Evolutionary conservation across 2,888 invertebrate species (phyloP), one percentile per base, ranked within the genome.

Genomic region (Lasioglossum leucozonium): DNA sequence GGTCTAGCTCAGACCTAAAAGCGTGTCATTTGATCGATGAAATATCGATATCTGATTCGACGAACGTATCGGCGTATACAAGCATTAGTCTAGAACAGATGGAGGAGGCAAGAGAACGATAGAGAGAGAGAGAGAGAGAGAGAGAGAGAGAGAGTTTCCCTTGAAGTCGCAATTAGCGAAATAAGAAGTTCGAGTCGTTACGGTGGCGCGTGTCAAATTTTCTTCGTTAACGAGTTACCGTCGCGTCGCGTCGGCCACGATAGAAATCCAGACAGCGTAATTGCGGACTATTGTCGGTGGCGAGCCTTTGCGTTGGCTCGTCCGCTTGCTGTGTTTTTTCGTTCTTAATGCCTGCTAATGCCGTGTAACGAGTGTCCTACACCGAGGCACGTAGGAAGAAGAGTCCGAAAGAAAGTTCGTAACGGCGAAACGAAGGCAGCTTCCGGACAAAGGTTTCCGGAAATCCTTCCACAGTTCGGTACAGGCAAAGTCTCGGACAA

Each of bases 161-260:
- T 34, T 34, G 22, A 22, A 67, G 51, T 30, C 72, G 67, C 81
- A 81, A 86, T 86, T 77, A 81, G 75, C 58, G 74, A 72, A 76
- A 77, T 80, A 82, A 79, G 75, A 51, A 72, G 67, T 79, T 82
- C 78, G 82, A 51, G 73, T 47, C 30, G 62, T 71, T 71, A 79
- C 11, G 58, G 58, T 16, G 42, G 71, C 26, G 69, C 81, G 51
- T 44, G 47, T 73, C 51, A 58, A 71, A 72, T 47, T 72, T 58
- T 65, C 73, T 55, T 73, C 82, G 72, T 44, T 76, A 77, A 79
- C 73, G 71, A 79, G 69, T 85, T 55, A 77, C 72, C 73, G 40
- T 58, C 10, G 40, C 37, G 37, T 37, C 37, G 37, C 37, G 37
- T 47, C 47, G 47, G 72, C 72, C 40, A 26, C 47, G 51, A 79